Evolutionary conservation across 2,888 invertebrate genomes (phyloP), one percentile per base, ranked within the genome.

Genomic region (Galerucella nymphaeae): DNA sequence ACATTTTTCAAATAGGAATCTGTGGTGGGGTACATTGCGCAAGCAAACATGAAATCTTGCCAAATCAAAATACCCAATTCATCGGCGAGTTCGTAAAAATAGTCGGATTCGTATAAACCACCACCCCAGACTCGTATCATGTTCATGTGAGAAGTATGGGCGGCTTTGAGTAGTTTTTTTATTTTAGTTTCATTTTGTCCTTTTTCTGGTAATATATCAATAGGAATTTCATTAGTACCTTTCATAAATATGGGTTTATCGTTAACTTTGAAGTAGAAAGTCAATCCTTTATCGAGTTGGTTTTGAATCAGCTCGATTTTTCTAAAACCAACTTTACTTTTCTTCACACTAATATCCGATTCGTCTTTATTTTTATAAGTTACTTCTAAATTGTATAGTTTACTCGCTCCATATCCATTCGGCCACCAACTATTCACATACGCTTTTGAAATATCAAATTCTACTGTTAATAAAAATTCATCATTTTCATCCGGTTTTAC

Each of bases 41-140:
- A 98, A 0, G 98, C 98, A 85, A 98, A 99, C 93, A 98, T 95
- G 83, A 98, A 92, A 86, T 99, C 99, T 85, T 99, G 98, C 98
- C 98, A 99, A 69, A 99, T 92, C 82, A 99, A 88, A 61, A 99
- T 93, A 1, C 99, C 99, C 65, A 94, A 88, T 82, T 94, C 90
- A 84, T 99, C 98, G 70, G 97, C 95, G 48, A 93, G 85, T 75
- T 92, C 88, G 85, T 99, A 99, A 86, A 99, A 98, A 71, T 90
- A 89, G 78, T 98, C 95, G 0, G 93, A 92, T 84, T 99, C 98
- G 82, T 98, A 99, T 0, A 96, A 88, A 0, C 98, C 99, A 14
- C 99, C 99, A 38, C 99, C 99, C 99, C 99, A 99, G 1, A 99
- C 95, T 16, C 99, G 89, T 14, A 99, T 87, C 92, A 96, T 95